A percentile compares a stretch with the other conserved stretches of the same genome.
phyloP scores from a whole-genome alignment of 2,113 vertebrate genomes.

The Paracanthobrama guichenoti region DNA sequence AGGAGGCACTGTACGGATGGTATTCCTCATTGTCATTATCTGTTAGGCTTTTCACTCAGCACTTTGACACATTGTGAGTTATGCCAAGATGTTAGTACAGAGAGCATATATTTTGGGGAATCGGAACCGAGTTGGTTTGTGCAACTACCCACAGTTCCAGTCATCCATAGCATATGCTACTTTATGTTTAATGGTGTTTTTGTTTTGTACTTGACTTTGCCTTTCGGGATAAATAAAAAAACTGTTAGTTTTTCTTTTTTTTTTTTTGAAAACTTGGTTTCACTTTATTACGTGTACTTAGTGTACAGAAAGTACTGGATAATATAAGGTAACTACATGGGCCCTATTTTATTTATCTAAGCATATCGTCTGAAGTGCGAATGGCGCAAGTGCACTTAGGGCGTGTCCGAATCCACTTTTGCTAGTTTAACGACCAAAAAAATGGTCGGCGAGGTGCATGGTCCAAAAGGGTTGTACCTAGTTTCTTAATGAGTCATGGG shows the following conservation, averaged over 20 bases:
- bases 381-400: too few relatives aligned
- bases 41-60: conserved; percentile 18
- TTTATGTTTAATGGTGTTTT: conserved; percentile 1
- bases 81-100: neutral
- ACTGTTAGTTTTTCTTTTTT: neutral
- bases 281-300: too few relatives aligned
- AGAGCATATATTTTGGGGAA: neutral
- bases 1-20: conserved; percentile 1
- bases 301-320: too few relatives aligned
- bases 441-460: too few relatives aligned
- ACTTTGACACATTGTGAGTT: conserved; percentile 9
- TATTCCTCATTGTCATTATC: conserved; percentile 10
- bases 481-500: neutral
- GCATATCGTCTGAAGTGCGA: too few relatives aligned
- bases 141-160: neutral
- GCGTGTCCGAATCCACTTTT: too few relatives aligned
- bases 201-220: neutral
- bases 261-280: neutral
- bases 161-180: neutral
- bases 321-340: too few relatives aligned
- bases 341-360: too few relatives aligned
- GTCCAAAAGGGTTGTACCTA: too few relatives aligned
- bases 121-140: neutral
- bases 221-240: conserved; percentile 3
- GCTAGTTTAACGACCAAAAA: too few relatives aligned